Percentiles rank a stretch among this genome's conserved stretches.
Evolutionary conservation across 2,888 invertebrate genomes (phyloP).

Genomic region (Anarsia innoxiella): DNA sequence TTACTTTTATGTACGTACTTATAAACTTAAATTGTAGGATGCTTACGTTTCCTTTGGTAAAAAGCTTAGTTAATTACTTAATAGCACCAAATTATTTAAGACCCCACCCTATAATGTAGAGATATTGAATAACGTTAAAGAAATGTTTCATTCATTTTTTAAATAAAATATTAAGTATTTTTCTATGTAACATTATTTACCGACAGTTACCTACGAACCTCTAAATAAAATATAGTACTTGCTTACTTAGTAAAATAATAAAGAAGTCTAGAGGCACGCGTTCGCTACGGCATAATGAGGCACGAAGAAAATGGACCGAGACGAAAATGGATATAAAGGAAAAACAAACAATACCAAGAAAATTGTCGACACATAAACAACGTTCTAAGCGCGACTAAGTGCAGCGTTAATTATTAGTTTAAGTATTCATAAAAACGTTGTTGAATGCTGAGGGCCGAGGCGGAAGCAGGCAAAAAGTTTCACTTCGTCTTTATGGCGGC

Average conservation of each 20-base stretch:
- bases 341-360: slow-evolving; percentile 53
- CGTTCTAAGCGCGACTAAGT: slow-evolving; percentile 54
- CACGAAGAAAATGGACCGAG: slow-evolving; percentile 42
- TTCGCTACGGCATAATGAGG: slow-evolving; percentile 48
- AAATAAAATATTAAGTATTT: too few species aligned
- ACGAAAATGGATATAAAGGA: slow-evolving; percentile 33
- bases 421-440: slow-evolving; percentile 53
- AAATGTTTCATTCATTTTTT: too few species aligned
- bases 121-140: too few species aligned
- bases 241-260: slow-evolving; percentile 43
- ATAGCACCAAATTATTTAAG: too few species aligned
- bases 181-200: too few species aligned
- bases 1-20: too few species aligned
- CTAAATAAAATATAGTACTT: too few species aligned
- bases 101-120: too few species aligned
- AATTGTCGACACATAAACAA: slow-evolving; percentile 50
- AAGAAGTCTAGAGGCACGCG: slow-evolving; percentile 35
- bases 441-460: slow-evolving; percentile 16
- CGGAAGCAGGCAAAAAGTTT: slow-evolving; percentile 31
- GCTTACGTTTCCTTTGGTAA: too few species aligned
- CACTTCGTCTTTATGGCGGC: slow-evolving; percentile 25
- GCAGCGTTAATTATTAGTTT: slow-evolving; percentile 62
- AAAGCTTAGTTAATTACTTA: too few species aligned
- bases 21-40: too few species aligned
- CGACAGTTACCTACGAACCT: too few species aligned